Conservation (phyloP, 2,888 invertebrate genomes). For the Stenoptilia bipunctidactyla region DNA sequence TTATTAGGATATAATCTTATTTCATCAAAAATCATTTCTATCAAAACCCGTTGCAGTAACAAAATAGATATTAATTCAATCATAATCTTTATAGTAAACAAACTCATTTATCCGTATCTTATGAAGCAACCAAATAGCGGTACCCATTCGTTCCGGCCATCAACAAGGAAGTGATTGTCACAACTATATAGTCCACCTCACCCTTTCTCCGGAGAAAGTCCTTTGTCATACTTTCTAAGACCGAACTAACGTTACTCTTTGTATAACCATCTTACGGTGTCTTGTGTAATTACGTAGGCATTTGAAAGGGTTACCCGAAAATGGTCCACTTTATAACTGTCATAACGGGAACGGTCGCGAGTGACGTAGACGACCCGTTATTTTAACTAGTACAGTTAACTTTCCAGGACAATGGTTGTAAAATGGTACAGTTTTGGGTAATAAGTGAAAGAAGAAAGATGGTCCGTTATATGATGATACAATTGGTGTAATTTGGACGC, state of each 20-base stretch:
- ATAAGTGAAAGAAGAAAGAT: constrained; percentile 31
- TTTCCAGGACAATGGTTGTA: constrained; percentile 12
- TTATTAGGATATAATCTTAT: too few species aligned
- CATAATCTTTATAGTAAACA: too few species aligned
- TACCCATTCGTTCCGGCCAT: constrained; percentile 39
- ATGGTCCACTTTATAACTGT: constrained; percentile 47
- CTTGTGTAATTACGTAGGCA: constrained; percentile 61
- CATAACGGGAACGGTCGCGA: constrained; percentile 37
- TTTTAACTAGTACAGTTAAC: constrained; percentile 12
- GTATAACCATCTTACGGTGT: constrained; percentile 56
- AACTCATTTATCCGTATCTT: too few species aligned
- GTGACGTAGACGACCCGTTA: constrained; percentile 29
- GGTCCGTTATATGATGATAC: neutral
- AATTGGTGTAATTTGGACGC: neutral
- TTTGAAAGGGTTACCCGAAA: constrained; percentile 56
- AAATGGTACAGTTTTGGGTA: constrained; percentile 39
- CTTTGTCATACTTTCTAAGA: constrained; percentile 51
- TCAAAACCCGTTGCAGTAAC: too few species aligned
- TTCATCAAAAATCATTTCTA: too few species aligned
- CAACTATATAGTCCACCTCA: constrained; percentile 20
- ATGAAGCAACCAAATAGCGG: too few species aligned
- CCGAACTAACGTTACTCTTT: constrained; percentile 48
- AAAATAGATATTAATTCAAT: too few species aligned
- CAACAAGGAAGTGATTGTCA: constrained; percentile 39
- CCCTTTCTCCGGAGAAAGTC: constrained; percentile 60